These are phyloP conservation scores for Philereme transversata DNA, from an alignment of 2,888 invertebrate species.

Conservation along the genomic window DNA sequence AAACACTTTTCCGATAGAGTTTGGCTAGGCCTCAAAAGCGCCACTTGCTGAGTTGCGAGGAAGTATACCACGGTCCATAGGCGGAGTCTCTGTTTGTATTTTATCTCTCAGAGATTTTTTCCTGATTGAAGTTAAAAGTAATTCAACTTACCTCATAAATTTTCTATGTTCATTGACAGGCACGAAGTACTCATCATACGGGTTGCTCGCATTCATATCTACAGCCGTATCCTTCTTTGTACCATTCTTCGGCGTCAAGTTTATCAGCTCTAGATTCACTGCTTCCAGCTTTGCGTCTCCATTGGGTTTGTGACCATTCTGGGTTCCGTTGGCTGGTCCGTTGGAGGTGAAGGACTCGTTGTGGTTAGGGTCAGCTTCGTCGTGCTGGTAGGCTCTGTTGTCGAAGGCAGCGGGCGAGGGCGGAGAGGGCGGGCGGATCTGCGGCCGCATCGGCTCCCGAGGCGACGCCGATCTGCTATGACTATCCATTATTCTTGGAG, in stretches of 20 bases:
- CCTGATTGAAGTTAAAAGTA: neutral
- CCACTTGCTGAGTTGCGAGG: no score
- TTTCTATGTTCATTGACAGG: constrained; percentile 93
- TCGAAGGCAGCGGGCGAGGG: constrained; percentile 72
- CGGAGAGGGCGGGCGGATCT: constrained; percentile 74
- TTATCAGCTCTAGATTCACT: constrained; percentile 91
- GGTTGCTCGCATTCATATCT: constrained; percentile 86
- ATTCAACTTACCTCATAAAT: constrained; percentile 88
- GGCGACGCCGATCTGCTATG: constrained; percentile 80
- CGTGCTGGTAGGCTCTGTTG: constrained; percentile 75
- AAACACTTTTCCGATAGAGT: no score
- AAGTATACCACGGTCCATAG: no score
- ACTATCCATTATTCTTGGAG: constrained; percentile 78
- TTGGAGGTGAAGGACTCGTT: constrained; percentile 80
- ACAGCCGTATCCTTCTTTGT: constrained; percentile 86
- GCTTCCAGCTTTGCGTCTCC: constrained; percentile 86
- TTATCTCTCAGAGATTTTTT: no score
- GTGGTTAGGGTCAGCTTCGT: constrained; percentile 74
- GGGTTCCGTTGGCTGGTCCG: constrained; percentile 43
- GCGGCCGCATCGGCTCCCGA: constrained; percentile 79
- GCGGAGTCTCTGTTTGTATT: no score
- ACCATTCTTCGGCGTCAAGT: constrained; percentile 86
- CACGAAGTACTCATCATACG: constrained; percentile 93
- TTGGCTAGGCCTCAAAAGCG: no score
- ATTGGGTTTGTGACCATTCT: constrained; percentile 73